These are phyloP conservation scores for Drosophila fulvimacula DNA, from an alignment of 2,888 invertebrate species.

Conservation along the genomic window DNA sequence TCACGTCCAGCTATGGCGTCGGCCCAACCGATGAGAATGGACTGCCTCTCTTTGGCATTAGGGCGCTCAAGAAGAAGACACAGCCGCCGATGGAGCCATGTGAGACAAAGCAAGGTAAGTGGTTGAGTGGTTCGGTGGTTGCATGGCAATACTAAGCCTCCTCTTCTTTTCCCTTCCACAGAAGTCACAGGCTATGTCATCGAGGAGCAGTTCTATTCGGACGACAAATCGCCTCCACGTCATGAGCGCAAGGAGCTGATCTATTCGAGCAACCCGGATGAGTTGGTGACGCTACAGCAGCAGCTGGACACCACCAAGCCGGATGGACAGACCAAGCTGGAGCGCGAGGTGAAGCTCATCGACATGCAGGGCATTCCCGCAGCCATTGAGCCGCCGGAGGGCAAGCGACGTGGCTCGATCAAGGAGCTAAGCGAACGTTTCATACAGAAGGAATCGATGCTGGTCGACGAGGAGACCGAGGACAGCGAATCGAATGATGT, in stretches of 20 bases:
- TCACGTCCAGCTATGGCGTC: constrained; percentile 93
- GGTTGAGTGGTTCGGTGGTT: not conserved
- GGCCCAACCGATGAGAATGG: constrained; percentile 93
- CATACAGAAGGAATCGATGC: constrained; percentile 87
- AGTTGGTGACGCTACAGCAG: constrained; percentile 73
- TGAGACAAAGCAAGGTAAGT: constrained; percentile 88
- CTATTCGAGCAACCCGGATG: constrained; percentile 88
- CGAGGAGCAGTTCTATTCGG: constrained; percentile 89
- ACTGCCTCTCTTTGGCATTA: constrained; percentile 91
- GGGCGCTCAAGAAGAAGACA: constrained; percentile 87
- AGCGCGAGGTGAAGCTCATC: constrained; percentile 72
- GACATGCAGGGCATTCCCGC: constrained; percentile 30
- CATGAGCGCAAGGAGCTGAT: constrained; percentile 90
- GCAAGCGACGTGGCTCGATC: constrained; percentile 88
- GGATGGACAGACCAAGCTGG: constrained; percentile 48
- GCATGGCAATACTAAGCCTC: not conserved
- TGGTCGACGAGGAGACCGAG: constrained; percentile 71
- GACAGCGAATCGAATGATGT: constrained; percentile 75
- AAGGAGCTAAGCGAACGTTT: constrained; percentile 92
- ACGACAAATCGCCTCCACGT: constrained; percentile 89
- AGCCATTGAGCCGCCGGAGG: constrained; percentile 19
- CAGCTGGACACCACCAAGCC: constrained; percentile 53
- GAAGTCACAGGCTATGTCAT: constrained; percentile 90
- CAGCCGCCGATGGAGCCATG: constrained; percentile 85
- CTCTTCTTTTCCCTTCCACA: constrained; percentile 16